These are phyloP conservation scores for Spodoptera frugiperda DNA, from an alignment of 1,140 invertebrate genomes.

Conservation along the genomic window DNA sequence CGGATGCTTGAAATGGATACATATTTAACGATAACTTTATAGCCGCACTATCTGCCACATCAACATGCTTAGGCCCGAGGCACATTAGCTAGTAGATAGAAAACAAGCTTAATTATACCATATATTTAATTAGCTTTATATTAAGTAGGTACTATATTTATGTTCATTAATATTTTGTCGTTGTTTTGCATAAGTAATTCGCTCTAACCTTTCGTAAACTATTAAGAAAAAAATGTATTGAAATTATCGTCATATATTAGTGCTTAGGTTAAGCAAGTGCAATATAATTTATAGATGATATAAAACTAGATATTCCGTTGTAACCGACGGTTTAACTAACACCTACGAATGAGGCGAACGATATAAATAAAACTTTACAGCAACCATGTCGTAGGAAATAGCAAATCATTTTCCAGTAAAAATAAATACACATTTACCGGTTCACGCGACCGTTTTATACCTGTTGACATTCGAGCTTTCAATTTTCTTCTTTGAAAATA, in stretches of 20 bases:
- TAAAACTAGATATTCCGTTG: not conserved
- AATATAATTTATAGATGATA: too few species aligned
- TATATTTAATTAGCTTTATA: not conserved
- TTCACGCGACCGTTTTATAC: too few species aligned
- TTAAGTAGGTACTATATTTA: too few species aligned
- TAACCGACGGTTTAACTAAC: constrained; percentile 11
- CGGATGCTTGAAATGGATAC: not conserved
- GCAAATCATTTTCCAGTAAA: constrained; percentile 14
- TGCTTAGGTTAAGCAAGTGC: too few species aligned
- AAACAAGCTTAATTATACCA: not conserved
- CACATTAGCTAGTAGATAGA: not conserved
- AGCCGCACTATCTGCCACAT: not conserved
- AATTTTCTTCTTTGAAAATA: too few species aligned
- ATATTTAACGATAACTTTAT: constrained; percentile 1
- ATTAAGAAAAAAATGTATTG: too few species aligned
- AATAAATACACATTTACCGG: not conserved
- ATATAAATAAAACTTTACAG: constrained; percentile 27
- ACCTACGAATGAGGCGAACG: constrained; percentile 10
- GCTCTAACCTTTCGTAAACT: too few species aligned
- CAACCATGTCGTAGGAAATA: constrained; percentile 10
- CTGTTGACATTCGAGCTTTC: too few species aligned
- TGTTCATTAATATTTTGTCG: too few species aligned
- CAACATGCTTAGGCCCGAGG: not conserved
- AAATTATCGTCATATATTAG: too few species aligned
- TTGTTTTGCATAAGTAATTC: too few species aligned